Percentiles rank a stretch among this genome's conserved stretches.
These are phyloP conservation scores for Pseudomyrmex pallidus DNA, from an alignment of 1,140 invertebrate species.

Conservation along the genomic window DNA sequence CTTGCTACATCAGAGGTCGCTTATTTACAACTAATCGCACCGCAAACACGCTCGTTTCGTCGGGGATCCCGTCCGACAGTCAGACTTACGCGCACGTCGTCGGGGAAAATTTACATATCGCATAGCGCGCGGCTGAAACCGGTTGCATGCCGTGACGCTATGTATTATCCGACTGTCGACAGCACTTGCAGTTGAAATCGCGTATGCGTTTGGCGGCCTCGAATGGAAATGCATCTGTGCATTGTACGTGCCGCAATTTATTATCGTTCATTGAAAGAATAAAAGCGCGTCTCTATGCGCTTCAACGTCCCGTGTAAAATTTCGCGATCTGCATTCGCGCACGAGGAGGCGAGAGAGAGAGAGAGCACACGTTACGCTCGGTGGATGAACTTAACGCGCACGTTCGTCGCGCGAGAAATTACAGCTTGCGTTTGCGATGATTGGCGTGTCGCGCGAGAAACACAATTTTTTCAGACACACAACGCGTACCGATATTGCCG, in stretches of 20 bases:
- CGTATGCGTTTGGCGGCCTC: slow-evolving; percentile 12
- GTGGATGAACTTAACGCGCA: slow-evolving; percentile 7
- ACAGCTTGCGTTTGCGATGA: slow-evolving; percentile 5
- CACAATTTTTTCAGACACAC: neutral
- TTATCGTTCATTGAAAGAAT: slow-evolving; percentile 65
- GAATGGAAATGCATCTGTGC: slow-evolving; percentile 66
- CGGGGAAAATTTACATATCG: slow-evolving; percentile 71
- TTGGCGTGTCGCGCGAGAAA: slow-evolving; percentile 27
- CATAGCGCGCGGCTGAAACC: slow-evolving; percentile 37
- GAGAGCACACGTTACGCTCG: slow-evolving; percentile 45
- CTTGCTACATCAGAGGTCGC: neutral
- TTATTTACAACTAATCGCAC: slow-evolving; percentile 40
- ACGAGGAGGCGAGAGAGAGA: neutral
- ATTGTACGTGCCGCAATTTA: slow-evolving; percentile 54
- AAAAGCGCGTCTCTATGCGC: slow-evolving; percentile 26
- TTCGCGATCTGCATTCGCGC: neutral
- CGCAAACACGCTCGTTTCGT: slow-evolving; percentile 63
- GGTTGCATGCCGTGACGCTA: slow-evolving; percentile 68
- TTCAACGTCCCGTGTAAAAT: neutral
- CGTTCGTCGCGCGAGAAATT: slow-evolving; percentile 4
- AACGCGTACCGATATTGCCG: neutral
- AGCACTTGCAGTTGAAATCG: slow-evolving; percentile 62
- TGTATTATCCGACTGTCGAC: slow-evolving; percentile 67
- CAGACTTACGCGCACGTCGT: slow-evolving; percentile 67
- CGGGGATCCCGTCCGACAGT: slow-evolving; percentile 57